Base-by-base conservation (phyloP, 2,888 invertebrate species). In the Falcaria lacertinaria region DNA sequence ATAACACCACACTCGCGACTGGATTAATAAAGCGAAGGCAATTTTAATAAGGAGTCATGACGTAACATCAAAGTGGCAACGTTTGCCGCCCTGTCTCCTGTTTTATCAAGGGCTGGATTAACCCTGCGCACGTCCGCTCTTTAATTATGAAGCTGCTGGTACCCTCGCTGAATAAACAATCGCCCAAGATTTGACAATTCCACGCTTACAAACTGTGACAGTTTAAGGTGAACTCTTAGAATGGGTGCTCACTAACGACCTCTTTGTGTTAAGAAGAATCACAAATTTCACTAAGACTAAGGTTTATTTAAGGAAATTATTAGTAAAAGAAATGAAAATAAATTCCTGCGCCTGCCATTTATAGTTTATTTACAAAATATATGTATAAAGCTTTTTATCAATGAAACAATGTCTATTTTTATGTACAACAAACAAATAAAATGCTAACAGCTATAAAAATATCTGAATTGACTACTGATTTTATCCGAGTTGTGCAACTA, bases 41-140 rank as follows among this genome's bases (percentile, higher is more conserved):
- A 37, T 37, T 37, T 37, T 37, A 37, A 37, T 37, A 37, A 25
- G 28, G 8, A 28, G 8, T 11, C 37, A 14, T 11, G 22, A 14
- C 37, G 7, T 15, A 15, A 22, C 25, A 37, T 37, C 37, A 37
- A 37, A 37, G 37, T 37, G 22, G 37, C 15, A 37, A 37, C 22
- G 28, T 28, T 28, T 13, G 16, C 4, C 15, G 15, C 41, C 5
- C 46, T 46, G 43, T 22, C 43, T 22, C 15, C 28, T 32, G 39
- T 28, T 44, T 34, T 43, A 45, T 45, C 28, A 28, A 28, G 28
- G 28, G 28, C 11, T 28, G 28, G 45, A 57, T 54, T 54, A 57
- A 61, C 45, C 40, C 54, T 44, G 46, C 50, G 54, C 58, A 59
- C 60, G 62, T 60, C 49, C 49, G 51, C 47, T 48, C 48, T 47